phyloP scores from a whole-genome alignment of 2,888 invertebrate genomes.

The Chrysolina americana region DNA sequence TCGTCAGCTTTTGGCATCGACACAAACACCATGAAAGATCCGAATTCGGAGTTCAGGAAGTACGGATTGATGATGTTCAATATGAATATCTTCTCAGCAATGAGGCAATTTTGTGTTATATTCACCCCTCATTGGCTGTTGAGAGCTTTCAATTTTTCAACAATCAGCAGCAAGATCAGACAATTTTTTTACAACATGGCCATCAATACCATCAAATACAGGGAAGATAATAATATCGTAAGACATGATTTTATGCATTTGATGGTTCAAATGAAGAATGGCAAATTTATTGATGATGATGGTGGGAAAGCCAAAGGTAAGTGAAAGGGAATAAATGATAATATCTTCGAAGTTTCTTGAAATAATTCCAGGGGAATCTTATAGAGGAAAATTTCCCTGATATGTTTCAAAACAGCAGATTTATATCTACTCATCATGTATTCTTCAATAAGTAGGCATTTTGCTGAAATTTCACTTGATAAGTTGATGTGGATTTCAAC shows the following conservation, averaged over 20 bases:
- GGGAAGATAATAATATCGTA: slow-evolving; percentile 35
- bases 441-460: too few relatives aligned
- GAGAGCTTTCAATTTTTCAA: slow-evolving; percentile 28
- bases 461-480: too few relatives aligned
- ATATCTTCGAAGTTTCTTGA: too few relatives aligned
- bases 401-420: too few relatives aligned
- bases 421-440: too few relatives aligned
- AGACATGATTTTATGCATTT: slow-evolving; percentile 40
- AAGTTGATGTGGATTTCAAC: too few relatives aligned
- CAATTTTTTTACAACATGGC: slow-evolving; percentile 33
- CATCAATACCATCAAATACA: slow-evolving; percentile 31
- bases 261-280: slow-evolving; percentile 39
- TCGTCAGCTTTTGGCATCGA: slow-evolving; percentile 34
- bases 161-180: slow-evolving; percentile 22
- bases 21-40: slow-evolving; percentile 37
- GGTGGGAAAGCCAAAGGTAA: slow-evolving; percentile 21
- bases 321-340: neutral
- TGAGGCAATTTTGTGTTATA: slow-evolving; percentile 3
- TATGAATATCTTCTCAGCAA: neutral
- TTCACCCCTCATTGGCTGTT: slow-evolving; percentile 26
- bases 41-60: slow-evolving; percentile 30
- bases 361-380: too few relatives aligned
- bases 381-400: neutral
- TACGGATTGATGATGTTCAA: slow-evolving; percentile 27
- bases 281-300: slow-evolving; percentile 1